Percentiles rank a stretch among this genome's conserved stretches.
Conservation (phyloP, 2,113 vertebrate genomes). For the Myodes glareolus region DNA sequence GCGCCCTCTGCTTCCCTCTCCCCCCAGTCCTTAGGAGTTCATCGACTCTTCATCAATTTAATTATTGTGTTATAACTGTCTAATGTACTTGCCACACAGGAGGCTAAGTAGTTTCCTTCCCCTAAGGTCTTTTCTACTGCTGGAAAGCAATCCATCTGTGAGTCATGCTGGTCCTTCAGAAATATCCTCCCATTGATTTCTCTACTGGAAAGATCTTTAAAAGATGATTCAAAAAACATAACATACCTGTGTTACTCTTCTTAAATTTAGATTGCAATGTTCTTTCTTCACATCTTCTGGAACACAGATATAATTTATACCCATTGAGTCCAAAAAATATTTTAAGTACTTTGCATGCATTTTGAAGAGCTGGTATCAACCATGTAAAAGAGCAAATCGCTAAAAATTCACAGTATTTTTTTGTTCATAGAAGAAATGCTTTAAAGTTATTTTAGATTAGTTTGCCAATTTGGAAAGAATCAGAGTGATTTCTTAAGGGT, state of each 20-base stretch:
- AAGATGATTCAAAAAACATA: slow-evolving; percentile 57
- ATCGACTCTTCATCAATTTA: slow-evolving; percentile 75
- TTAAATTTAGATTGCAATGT: not conserved
- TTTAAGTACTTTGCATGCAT: not conserved
- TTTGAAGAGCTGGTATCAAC: slow-evolving; percentile 29
- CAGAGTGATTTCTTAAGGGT: not conserved
- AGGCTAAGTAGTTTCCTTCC: slow-evolving; percentile 79
- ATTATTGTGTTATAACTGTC: slow-evolving; percentile 75
- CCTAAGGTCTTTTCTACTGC: slow-evolving; percentile 71
- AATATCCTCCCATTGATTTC: slow-evolving; percentile 70
- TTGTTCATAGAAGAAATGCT: not conserved
- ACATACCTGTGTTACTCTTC: not conserved
- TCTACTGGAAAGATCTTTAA: slow-evolving; percentile 58
- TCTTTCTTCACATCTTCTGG: slow-evolving; percentile 23
- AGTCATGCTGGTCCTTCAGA: slow-evolving; percentile 34
- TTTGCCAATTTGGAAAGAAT: not conserved
- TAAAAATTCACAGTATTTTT: not conserved
- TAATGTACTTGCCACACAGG: slow-evolving; percentile 71
- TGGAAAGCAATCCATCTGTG: slow-evolving; percentile 63
- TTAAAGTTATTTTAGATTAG: not conserved
- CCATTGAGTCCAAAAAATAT: not conserved
- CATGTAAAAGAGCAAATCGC: not conserved
- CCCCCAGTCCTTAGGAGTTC: slow-evolving; percentile 50
- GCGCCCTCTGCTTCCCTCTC: not conserved
- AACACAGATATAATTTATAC: not conserved